Conservation (phyloP, 2,113 vertebrate species). For the Sylvietta virens region DNA sequence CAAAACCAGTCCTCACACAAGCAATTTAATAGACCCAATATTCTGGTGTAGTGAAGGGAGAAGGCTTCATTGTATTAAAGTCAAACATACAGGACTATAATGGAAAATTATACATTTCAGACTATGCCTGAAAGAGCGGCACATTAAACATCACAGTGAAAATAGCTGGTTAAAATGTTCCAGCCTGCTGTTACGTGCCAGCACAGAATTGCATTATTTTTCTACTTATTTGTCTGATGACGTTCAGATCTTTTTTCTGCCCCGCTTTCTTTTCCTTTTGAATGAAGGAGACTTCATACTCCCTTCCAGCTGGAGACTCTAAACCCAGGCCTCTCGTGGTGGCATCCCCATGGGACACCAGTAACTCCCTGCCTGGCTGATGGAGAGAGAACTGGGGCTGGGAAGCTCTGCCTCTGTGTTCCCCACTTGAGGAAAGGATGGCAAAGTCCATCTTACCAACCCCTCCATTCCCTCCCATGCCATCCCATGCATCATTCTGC, state of each 20-base stretch:
- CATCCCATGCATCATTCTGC: accelerated
- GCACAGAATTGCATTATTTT: conserved; percentile 41
- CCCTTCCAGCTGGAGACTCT: neutral
- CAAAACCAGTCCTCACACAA: neutral
- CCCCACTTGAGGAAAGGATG: neutral
- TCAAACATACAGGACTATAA: conserved; percentile 67
- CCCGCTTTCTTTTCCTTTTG: neutral
- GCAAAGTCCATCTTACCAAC: neutral
- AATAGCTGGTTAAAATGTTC: conserved; percentile 64
- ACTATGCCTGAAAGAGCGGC: conserved; percentile 12
- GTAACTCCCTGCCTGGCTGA: neutral
- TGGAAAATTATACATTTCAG: conserved; percentile 70
- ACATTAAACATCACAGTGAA: conserved; percentile 44
- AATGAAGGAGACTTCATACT: neutral
- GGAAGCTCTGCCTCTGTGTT: neutral
- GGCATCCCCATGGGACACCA: neutral
- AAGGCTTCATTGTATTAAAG: conserved; percentile 67
- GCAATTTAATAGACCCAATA: conserved; percentile 44
- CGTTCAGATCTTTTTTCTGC: neutral
- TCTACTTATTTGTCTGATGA: conserved; percentile 32
- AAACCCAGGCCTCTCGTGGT: accelerated
- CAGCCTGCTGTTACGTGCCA: conserved; percentile 39
- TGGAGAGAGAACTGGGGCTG: neutral
- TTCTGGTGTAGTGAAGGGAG: conserved; percentile 59
- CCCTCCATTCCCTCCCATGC: accelerated